Percentiles rank a stretch among this genome's conserved stretches.
Conservation (phyloP, 2,888 invertebrate genomes). For the Zaprionus lineosus region DNA sequence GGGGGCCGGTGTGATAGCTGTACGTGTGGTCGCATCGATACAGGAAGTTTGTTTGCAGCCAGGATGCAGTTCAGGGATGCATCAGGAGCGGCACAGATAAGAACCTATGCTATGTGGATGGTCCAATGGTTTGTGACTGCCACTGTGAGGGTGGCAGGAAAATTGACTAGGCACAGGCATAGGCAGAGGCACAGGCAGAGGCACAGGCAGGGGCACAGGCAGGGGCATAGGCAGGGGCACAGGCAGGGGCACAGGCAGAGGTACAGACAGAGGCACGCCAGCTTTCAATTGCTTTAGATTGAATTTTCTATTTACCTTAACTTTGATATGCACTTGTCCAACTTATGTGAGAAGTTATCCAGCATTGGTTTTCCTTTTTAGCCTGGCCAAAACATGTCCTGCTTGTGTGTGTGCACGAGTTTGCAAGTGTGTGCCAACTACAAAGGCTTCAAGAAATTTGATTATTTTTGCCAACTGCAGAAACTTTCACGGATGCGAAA, state of each 20-base stretch:
- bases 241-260: conserved; percentile 27
- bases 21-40: conserved; percentile 66
- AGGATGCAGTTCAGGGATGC: conserved; percentile 41
- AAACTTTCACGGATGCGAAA: no score
- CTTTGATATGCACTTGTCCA: conserved; percentile 35
- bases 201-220: conserved; percentile 13
- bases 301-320: conserved; percentile 68
- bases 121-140: not conserved
- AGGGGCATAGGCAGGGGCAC: conserved; percentile 14
- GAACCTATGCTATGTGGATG: conserved; percentile 49
- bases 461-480: no score
- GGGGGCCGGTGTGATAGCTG: conserved; percentile 22
- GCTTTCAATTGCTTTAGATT: conserved; percentile 66
- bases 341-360: not conserved
- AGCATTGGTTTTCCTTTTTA: not conserved
- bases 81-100: conserved; percentile 23
- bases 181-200: conserved; percentile 15
- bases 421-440: no score
- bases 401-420: no score
- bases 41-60: conserved; percentile 75
- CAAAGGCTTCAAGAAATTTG: no score
- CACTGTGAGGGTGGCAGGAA: conserved; percentile 16
- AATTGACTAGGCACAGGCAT: conserved; percentile 36
- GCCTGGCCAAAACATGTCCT: no score
- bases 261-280: not conserved